Evolutionary conservation across 2,113 vertebrate species (phyloP).

Genomic region (Saccopteryx bilineata): DNA sequence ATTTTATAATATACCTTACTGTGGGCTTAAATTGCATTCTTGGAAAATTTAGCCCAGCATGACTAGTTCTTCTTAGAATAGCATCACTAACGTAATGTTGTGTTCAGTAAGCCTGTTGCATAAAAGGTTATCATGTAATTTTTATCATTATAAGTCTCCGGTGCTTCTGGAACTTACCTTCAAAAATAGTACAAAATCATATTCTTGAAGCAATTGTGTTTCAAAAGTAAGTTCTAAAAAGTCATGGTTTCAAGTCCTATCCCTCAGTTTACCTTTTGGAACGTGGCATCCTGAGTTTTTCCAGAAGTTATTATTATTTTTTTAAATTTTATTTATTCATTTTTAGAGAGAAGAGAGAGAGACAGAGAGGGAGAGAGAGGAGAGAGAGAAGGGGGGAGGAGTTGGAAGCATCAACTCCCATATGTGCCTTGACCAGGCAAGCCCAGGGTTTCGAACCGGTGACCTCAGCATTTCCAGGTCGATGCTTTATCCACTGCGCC

Average conservation of each 20-base stretch:
- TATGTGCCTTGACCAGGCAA: too few species aligned
- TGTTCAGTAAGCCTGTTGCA: conserved; percentile 76
- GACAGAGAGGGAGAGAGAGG: too few species aligned
- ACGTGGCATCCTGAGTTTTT: not conserved
- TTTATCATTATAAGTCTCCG: conserved; percentile 73
- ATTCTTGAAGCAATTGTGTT: conserved; percentile 31
- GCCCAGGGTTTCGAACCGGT: too few species aligned
- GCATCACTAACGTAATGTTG: conserved; percentile 70
- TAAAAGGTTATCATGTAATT: conserved; percentile 78
- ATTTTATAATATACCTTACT: conserved; percentile 80
- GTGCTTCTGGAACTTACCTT: conserved; percentile 67
- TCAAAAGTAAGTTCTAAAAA: conserved; percentile 18
- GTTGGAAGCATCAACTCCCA: too few species aligned
- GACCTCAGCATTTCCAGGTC: too few species aligned
- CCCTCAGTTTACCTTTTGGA: conserved; percentile 38
- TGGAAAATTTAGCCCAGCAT: conserved; percentile 84
- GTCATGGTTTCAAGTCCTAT: not conserved
- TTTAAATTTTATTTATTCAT: too few species aligned
- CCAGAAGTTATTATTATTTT: not conserved
- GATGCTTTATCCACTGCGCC: too few species aligned
- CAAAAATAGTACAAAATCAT: conserved; percentile 52
- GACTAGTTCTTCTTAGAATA: conserved; percentile 77
- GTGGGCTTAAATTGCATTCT: conserved; percentile 82
- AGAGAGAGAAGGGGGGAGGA: too few species aligned
- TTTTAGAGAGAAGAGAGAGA: too few species aligned